Conservation (phyloP, 2,888 invertebrate species). For the Hydrotaea diabolus region DNA sequence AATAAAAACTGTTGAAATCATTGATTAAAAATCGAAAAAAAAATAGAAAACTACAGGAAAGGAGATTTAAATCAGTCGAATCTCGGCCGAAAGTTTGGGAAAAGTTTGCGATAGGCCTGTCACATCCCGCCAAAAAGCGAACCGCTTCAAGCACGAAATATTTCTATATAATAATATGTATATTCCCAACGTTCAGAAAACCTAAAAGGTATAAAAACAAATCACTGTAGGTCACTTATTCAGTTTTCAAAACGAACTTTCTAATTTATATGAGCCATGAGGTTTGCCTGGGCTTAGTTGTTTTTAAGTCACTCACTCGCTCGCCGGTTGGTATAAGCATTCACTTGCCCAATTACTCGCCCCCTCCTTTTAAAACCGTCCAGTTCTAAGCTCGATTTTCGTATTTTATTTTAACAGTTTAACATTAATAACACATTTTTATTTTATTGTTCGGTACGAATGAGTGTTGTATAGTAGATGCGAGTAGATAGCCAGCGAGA, state of each 20-base stretch:
- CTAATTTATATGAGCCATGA: constrained; percentile 59
- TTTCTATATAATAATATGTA: too few species aligned
- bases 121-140: too few species aligned
- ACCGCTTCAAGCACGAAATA: too few species aligned
- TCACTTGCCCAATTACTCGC: constrained; percentile 20
- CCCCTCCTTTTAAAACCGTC: constrained; percentile 1
- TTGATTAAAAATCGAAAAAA: too few species aligned
- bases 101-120: too few species aligned
- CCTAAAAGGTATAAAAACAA: constrained; percentile 30
- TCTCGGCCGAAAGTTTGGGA: too few species aligned
- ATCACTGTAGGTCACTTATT: constrained; percentile 56
- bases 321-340: not conserved
- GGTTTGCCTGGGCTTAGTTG: not conserved
- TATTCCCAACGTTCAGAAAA: too few species aligned
- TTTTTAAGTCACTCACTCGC: not conserved
- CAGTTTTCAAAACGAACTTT: constrained; percentile 55
- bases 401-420: constrained; percentile 51
- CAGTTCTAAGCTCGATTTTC: constrained; percentile 36
- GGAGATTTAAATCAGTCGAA: too few species aligned
- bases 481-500: too few species aligned
- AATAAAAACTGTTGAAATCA: too few species aligned
- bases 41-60: too few species aligned
- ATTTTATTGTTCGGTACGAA: not conserved
- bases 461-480: too few species aligned
- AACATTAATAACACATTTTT: constrained; percentile 45